Evolutionary conservation across 92 coral and sea anemone genomes (phyloP).

Genomic region (Nematostella vectensis): DNA sequence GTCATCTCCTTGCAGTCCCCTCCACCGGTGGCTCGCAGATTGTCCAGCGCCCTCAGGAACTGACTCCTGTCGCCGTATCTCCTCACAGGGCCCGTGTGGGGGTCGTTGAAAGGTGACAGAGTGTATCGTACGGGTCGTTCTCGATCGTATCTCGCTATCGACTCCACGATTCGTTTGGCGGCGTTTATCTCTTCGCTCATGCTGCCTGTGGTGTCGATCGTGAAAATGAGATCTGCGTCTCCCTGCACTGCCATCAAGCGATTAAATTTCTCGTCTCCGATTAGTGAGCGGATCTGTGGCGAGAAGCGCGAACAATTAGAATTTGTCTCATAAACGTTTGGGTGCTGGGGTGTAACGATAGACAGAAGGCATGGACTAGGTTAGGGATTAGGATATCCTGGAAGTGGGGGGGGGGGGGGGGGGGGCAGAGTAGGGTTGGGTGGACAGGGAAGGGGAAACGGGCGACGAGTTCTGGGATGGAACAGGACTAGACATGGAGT

Average conservation of each 20-base stretch:
- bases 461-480: too few relatives aligned
- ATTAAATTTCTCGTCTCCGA: slow-evolving; percentile 30
- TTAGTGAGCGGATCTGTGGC: slow-evolving; percentile 18
- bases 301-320: not conserved
- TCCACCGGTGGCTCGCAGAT: slow-evolving; percentile 33
- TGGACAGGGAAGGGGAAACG: too few relatives aligned
- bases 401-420: too few relatives aligned
- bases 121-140: slow-evolving; percentile 29
- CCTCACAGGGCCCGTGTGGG: slow-evolving; percentile 10
- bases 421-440: too few relatives aligned
- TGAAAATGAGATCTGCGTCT: slow-evolving; percentile 49
- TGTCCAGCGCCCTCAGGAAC: slow-evolving; percentile 20
- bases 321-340: not conserved
- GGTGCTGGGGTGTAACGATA: too few relatives aligned
- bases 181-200: slow-evolving; percentile 48
- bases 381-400: not conserved
- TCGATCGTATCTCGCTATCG: slow-evolving; percentile 44
- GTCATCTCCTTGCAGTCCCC: slow-evolving; percentile 49
- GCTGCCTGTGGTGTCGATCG: slow-evolving; percentile 52
- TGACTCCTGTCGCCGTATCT: not conserved
- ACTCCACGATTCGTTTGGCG: slow-evolving; percentile 38
- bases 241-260: slow-evolving; percentile 44
- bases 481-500: too few relatives aligned
- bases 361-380: too few relatives aligned
- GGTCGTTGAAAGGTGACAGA: slow-evolving; percentile 53